phyloP scores from a whole-genome alignment of 2,888 invertebrate genomes.

The Chymomyza amoena region DNA sequence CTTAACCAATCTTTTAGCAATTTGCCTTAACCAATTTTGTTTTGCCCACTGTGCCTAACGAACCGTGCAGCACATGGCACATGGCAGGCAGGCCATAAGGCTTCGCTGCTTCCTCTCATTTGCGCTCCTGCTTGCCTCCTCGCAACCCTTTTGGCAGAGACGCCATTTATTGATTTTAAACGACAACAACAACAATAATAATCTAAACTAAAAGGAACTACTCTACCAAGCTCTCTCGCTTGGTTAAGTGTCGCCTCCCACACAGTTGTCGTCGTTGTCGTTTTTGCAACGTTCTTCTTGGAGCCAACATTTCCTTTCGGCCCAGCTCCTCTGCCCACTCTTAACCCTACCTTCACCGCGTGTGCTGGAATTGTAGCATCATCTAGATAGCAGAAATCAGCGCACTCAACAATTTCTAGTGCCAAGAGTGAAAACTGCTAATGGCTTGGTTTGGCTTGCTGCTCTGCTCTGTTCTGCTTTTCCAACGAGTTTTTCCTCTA shows the following conservation, averaged over 20 bases:
- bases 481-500: constrained; percentile 15
- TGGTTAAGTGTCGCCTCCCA: not conserved
- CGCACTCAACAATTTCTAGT: constrained; percentile 19
- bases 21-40: constrained; percentile 36
- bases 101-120: constrained; percentile 20
- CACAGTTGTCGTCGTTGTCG: constrained; percentile 13
- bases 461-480: no score
- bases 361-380: constrained; percentile 12
- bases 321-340: not conserved
- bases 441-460: constrained; percentile 10
- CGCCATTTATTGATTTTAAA: constrained; percentile 49
- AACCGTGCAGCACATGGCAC: constrained; percentile 32
- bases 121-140: not conserved
- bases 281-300: constrained; percentile 4
- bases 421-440: constrained; percentile 20
- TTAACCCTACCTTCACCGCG: not conserved
- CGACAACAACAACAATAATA: constrained; percentile 19
- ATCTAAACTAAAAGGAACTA: not conserved
- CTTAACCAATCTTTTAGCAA: constrained; percentile 4
- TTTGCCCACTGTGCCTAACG: constrained; percentile 46
- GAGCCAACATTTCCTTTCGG: constrained; percentile 3
- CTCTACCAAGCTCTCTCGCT: not conserved
- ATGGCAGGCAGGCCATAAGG: constrained; percentile 43
- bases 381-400: constrained; percentile 24
- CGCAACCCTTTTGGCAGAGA: not conserved